Conservation (phyloP, 2,113 vertebrate species). For the Takifugu flavidus region DNA sequence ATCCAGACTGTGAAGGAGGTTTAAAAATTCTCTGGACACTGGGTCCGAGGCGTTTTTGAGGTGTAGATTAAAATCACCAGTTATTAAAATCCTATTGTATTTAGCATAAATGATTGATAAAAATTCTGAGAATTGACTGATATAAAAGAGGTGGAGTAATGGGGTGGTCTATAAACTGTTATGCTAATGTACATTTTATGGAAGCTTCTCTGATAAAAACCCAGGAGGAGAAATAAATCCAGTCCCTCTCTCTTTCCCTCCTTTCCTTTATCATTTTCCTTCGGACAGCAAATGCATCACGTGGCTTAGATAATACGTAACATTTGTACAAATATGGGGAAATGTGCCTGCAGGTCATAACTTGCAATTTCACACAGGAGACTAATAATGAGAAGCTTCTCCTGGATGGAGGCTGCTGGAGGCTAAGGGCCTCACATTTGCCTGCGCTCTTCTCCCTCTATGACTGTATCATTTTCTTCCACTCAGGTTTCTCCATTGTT, state of each 20-base stretch:
- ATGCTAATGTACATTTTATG: too few species aligned
- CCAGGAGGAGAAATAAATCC: background rate
- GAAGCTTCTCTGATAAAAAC: too few species aligned
- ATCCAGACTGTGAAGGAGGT: too few species aligned
- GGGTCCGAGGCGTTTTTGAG: too few species aligned
- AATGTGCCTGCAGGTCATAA: background rate
- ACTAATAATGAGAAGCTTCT: background rate
- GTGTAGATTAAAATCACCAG: too few species aligned
- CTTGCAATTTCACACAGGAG: slow-evolving; percentile 4
- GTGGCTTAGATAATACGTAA: background rate
- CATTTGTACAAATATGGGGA: background rate
- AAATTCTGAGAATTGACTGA: too few species aligned
- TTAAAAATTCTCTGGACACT: too few species aligned
- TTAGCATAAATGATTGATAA: too few species aligned
- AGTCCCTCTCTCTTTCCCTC: slow-evolving; percentile 8
- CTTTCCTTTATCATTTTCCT: slow-evolving; percentile 7
- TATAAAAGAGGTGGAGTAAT: too few species aligned
- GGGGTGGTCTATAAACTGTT: too few species aligned
- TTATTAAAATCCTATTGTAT: too few species aligned
- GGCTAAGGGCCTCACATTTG: background rate
- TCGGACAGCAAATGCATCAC: background rate
- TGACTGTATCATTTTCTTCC: slow-evolving; percentile 7
- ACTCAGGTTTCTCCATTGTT: slow-evolving; percentile 61
- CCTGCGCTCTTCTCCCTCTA: slow-evolving; percentile 8
- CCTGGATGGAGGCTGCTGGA: background rate